Evolutionary conservation across 2,113 vertebrate species (phyloP), one percentile per base, ranked within the genome.

Genomic region (Ptilorrhoa leucosticta): DNA sequence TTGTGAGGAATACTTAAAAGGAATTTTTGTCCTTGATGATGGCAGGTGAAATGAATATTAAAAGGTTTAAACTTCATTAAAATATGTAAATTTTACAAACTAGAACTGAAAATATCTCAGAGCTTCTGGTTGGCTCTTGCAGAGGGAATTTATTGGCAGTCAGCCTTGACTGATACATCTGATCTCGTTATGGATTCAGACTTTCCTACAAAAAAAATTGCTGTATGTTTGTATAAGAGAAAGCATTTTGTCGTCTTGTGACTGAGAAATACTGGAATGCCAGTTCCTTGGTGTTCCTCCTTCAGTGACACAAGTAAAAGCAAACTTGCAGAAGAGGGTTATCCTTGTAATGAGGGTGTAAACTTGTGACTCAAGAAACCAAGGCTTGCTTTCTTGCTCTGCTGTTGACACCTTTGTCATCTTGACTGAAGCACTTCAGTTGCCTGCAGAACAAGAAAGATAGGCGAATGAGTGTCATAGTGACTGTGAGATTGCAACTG

Each of bases 391-490:
- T 93, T 56, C 30, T 82, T 94, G 64, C 48, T 89, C 51, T 75
- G 27, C 26, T 87, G 60, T 71, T 87, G 81, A 69, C 84, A 63
- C 15, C 33, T 87, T 72, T 81, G 58, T 83, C 6, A 13, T 30
- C 21, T 73, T 66, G 68, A 73, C 47, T 87, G 83, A 94, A 83
- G 89, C 80, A 60, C 35, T 89, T 63, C 10, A 81, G 33, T 22
- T 92, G 47, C 56, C 54, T 90, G 90, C 56, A 87, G 63, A 94
- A 71, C 89, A 84, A 70, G 96, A 85, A 79, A 42, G 85, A 20
- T 88, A 27, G 13, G 66, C 70, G 79, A 89, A 83, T 73, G 39
- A 70, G 44, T 23, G 22, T 58, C 15, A 3, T 57, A 73, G 85
- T 39, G 71, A 66, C 47, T 66, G 26, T 54, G 75, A 88, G 66